phyloP scores from a whole-genome alignment of 1,140 invertebrate genomes.

The Spodoptera litura region DNA sequence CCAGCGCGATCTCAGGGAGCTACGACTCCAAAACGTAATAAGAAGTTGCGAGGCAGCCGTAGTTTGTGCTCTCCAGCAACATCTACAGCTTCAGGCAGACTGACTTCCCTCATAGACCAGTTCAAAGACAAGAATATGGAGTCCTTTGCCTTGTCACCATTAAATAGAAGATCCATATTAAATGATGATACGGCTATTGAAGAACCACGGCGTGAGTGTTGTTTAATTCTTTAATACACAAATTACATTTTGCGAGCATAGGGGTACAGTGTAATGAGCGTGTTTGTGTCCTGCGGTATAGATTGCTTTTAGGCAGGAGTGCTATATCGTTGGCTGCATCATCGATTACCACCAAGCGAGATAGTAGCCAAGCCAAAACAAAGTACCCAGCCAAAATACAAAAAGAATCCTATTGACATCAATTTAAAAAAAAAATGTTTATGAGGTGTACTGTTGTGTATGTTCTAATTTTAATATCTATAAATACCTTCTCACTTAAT shows the following conservation, averaged over 20 bases:
- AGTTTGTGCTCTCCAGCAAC: slow-evolving; percentile 68
- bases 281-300: too few relatives aligned
- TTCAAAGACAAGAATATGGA: slow-evolving; percentile 56
- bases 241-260: not conserved
- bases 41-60: slow-evolving; percentile 58
- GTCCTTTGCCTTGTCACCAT: slow-evolving; percentile 65
- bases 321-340: too few relatives aligned
- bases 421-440: too few relatives aligned
- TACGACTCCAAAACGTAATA: slow-evolving; percentile 59
- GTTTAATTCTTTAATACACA: not conserved
- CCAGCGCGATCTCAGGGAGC: slow-evolving; percentile 67
- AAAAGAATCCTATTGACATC: too few relatives aligned
- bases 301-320: too few relatives aligned
- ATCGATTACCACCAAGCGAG: too few relatives aligned
- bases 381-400: too few relatives aligned
- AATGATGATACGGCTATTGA: slow-evolving; percentile 72
- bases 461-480: too few relatives aligned
- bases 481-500: too few relatives aligned
- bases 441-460: too few relatives aligned
- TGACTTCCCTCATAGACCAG: slow-evolving; percentile 63
- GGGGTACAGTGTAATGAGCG: too few relatives aligned
- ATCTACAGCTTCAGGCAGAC: slow-evolving; percentile 60
- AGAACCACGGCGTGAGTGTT: slow-evolving; percentile 68
- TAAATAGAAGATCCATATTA: slow-evolving; percentile 65
- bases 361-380: too few relatives aligned